A percentile compares a stretch with the other conserved stretches of the same genome.
phyloP scores from a whole-genome alignment of 1,140 invertebrate genomes.

The Frieseomelitta varia region DNA sequence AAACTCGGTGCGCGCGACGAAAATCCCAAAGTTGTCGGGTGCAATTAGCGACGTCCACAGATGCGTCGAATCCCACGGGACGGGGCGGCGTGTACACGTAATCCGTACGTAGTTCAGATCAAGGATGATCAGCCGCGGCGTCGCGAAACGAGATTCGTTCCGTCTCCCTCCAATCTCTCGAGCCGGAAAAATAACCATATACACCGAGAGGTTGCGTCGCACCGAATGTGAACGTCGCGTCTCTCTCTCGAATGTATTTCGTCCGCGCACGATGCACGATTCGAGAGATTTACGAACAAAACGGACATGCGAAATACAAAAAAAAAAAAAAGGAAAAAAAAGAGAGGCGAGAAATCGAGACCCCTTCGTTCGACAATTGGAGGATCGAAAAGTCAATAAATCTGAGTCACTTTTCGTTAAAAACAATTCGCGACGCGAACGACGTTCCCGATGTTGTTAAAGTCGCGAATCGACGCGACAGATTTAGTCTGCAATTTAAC shows the following conservation, averaged over 20 bases:
- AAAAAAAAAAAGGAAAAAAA: not conserved
- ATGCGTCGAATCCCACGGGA: slow-evolving; percentile 31
- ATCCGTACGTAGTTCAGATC: slow-evolving; percentile 21
- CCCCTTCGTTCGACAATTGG: too few species aligned
- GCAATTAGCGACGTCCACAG: slow-evolving; percentile 35
- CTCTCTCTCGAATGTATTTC: not conserved
- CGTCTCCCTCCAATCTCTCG: not conserved
- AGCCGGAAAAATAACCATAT: not conserved
- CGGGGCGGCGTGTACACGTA: not conserved
- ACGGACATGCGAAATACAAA: not conserved
- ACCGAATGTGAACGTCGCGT: not conserved
- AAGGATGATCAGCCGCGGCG: slow-evolving; percentile 37
- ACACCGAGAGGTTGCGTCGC: slow-evolving; percentile 5
- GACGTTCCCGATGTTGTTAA: too few species aligned
- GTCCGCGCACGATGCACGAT: not conserved
- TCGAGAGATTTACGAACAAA: not conserved
- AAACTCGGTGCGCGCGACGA: slow-evolving; percentile 7
- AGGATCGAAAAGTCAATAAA: too few species aligned
- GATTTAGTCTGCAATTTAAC: too few species aligned
- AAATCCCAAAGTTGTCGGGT: slow-evolving; percentile 34
- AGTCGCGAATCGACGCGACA: too few species aligned
- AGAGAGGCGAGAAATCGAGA: too few species aligned
- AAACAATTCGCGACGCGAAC: too few species aligned
- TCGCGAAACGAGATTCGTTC: slow-evolving; percentile 20
- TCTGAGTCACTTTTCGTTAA: too few species aligned